phyloP scores from a whole-genome alignment of 2,797 vertebrate genomes.

The Podargus strigoides region DNA sequence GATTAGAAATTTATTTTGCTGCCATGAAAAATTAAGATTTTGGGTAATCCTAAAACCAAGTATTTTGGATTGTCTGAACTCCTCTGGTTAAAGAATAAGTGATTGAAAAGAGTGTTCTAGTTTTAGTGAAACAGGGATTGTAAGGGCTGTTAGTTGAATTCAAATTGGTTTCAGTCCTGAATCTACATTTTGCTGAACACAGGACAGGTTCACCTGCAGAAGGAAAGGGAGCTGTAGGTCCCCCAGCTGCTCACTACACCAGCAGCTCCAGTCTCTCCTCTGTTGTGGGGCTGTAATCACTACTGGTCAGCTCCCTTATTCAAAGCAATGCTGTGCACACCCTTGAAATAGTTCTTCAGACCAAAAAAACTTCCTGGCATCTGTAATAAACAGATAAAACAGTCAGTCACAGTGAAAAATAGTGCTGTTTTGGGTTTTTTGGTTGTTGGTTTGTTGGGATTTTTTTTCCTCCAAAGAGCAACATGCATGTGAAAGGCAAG shows the following conservation, averaged over 20 bases:
- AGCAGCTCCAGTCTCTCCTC: neutral
- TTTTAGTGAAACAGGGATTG: neutral
- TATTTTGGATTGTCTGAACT: neutral
- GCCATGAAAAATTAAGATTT: neutral
- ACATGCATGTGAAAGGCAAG: neutral
- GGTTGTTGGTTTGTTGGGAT: neutral
- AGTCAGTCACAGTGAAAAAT: neutral
- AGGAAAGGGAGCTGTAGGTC: neutral
- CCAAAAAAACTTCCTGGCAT: neutral
- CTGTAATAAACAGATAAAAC: neutral
- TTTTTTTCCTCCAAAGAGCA: neutral
- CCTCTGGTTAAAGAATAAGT: neutral
- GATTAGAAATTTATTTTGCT: neutral
- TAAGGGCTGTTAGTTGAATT: neutral
- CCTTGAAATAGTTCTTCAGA: neutral
- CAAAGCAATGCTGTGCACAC: neutral
- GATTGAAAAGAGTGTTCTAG: neutral
- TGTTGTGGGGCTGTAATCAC: neutral
- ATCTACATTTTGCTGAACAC: neutral
- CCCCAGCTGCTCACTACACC: neutral
- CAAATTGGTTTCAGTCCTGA: neutral
- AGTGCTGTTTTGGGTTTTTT: neutral
- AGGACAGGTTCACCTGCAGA: neutral
- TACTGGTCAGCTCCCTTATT: neutral
- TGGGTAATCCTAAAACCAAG: neutral